A percentile compares a stretch with the other conserved stretches of the same genome.
Evolutionary conservation across 2,797 vertebrate genomes (phyloP).

Genomic region (Phoxinus dragarum): DNA sequence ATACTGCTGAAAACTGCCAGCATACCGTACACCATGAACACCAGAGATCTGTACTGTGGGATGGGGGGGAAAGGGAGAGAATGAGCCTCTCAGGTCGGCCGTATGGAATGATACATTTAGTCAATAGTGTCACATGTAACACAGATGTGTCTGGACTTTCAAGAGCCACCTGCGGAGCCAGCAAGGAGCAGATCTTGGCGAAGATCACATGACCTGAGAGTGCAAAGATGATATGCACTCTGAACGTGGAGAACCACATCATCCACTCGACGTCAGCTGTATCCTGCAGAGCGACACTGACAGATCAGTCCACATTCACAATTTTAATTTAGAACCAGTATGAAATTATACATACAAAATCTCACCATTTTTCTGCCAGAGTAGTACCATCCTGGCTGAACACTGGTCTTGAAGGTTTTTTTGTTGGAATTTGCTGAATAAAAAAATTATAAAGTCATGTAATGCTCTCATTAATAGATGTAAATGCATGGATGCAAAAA

Average conservation of each 20-base stretch:
- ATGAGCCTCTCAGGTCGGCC: neutral
- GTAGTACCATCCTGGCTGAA: conserved; percentile 92
- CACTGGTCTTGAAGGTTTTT: conserved; percentile 84
- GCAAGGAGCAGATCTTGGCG: conserved; percentile 92
- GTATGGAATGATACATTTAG: neutral
- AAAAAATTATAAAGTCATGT: neutral
- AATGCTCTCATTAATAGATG: neutral
- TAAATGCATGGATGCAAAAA: neutral
- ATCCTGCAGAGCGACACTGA: conserved; percentile 76
- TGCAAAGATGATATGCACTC: conserved; percentile 90
- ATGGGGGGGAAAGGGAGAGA: neutral
- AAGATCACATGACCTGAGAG: conserved; percentile 94
- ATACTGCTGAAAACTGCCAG: conserved; percentile 88
- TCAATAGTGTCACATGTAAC: neutral
- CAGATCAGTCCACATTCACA: neutral
- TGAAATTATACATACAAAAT: neutral
- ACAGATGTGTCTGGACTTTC: neutral
- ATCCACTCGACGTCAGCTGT: conserved; percentile 93
- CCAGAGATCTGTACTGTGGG: conserved; percentile 86
- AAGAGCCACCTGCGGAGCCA: conserved; percentile 86
- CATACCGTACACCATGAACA: conserved; percentile 87
- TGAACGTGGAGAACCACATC: conserved; percentile 97
- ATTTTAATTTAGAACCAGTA: neutral
- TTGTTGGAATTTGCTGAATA: conserved; percentile 85
- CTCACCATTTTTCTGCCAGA: conserved; percentile 96